Base-by-base conservation (phyloP, 2,797 vertebrate genomes). In the Gobio occitaniae region DNA sequence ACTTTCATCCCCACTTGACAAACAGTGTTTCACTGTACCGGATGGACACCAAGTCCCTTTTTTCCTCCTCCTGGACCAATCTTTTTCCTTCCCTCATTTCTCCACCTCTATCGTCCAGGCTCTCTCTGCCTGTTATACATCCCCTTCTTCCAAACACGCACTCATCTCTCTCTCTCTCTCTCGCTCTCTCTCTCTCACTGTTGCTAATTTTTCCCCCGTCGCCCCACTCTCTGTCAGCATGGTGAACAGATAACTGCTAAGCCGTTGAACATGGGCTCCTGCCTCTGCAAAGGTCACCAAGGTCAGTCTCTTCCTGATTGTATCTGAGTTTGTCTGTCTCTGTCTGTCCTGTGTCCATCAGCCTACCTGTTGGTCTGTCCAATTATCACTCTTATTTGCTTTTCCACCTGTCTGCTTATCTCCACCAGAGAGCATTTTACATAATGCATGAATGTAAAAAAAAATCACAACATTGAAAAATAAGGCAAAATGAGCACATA, bases 201-300 rank as follows among this genome's bases (percentile, higher is more conserved):
- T 70, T 50, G 78, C 74, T 81, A 36, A 80, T 78, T 47, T 80
- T 76, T 82, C 83, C 87, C 90, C 86, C 80, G 80, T 78, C 84
- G 72, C 63, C 87, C 80, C 59, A 80, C 78, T 86, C 80, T 72
- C 76, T 83, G 82, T 88, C 94, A 91, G 89, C 90, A 96, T 95
- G 95, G 93, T 93, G 90, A 94, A 94, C 93, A 95, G 95, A 95
- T 96, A 95, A 93, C 92, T 82, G 84, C 84, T 89, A 71, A 80
- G 88, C 90, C 65, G 74, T 89, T 91, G 80, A 95, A 90, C 91
- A 96, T 96, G 95, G 95, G 95, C 91, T 86, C 93, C 93, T 96
- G 95, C 92, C 89, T 96, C 91, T 95, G 94, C 94, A 96, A 93
- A 95, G 93, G 95, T 95, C 94, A 94, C 91, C 95, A 95, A 96